phyloP scores from a whole-genome alignment of 2,113 vertebrate species.

The Hippocampus guttulatus region DNA sequence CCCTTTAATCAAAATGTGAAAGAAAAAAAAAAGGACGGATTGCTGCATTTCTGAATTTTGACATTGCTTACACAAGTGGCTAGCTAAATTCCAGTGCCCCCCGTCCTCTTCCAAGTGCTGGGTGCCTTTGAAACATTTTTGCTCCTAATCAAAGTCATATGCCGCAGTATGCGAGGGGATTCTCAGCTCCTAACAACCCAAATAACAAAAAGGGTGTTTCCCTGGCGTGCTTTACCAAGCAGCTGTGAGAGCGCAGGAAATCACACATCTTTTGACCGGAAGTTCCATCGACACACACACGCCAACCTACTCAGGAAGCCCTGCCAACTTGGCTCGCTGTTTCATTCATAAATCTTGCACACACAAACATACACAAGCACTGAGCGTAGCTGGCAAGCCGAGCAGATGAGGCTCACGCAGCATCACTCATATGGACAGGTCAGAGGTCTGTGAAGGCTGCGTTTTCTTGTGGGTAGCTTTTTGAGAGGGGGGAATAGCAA shows the following conservation, averaged over 20 bases:
- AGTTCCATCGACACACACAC: constrained; percentile 34
- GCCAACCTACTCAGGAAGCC: constrained; percentile 47
- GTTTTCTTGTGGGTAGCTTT: constrained; percentile 26
- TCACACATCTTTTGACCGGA: constrained; percentile 63
- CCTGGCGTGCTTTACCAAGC: constrained; percentile 32
- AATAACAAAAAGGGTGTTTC: constrained; percentile 36
- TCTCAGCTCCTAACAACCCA: constrained; percentile 13
- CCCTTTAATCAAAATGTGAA: constrained; percentile 19
- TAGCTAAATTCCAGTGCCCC: not conserved
- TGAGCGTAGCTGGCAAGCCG: constrained; percentile 9
- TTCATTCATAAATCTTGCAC: constrained; percentile 62
- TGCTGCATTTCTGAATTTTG: constrained; percentile 8
- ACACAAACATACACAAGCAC: constrained; percentile 17
- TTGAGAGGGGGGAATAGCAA: not conserved
- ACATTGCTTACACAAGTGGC: constrained; percentile 2
- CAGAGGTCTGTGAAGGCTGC: constrained; percentile 23
- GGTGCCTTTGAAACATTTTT: constrained; percentile 2
- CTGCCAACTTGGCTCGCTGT: constrained; percentile 27
- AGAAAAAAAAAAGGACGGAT: constrained; percentile 6
- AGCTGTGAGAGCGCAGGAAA: constrained; percentile 54
- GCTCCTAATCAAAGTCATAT: not conserved
- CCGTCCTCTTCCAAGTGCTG: not conserved
- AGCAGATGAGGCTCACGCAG: constrained; percentile 15
- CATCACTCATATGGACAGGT: constrained; percentile 30
- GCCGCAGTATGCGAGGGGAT: not conserved